These are phyloP conservation scores for Parazoanthus swiftii DNA, from an alignment of 92 coral and sea anemone genomes.

Conservation along the genomic window DNA sequence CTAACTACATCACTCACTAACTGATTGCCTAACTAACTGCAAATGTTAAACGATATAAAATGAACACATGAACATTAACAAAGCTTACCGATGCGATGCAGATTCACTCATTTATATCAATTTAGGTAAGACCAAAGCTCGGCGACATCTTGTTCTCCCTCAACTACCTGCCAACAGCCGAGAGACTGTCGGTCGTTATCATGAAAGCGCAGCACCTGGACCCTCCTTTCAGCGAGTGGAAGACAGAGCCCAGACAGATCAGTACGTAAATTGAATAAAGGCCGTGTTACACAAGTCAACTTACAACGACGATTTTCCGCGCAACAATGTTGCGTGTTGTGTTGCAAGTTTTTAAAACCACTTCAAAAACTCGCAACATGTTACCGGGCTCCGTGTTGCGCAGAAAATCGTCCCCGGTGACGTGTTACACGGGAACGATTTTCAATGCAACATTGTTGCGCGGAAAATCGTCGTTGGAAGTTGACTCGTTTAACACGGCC, in stretches of 20 bases:
- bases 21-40: background rate
- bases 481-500: too few relatives aligned
- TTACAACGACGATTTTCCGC: too few relatives aligned
- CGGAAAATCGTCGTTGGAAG: too few relatives aligned
- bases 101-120: background rate
- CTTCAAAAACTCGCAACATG: too few relatives aligned
- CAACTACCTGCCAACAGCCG: slow-evolving; percentile 97
- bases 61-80: background rate
- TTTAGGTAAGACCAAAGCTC: slow-evolving; percentile 15
- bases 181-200: slow-evolving; percentile 83
- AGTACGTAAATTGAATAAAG: slow-evolving; percentile 60
- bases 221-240: slow-evolving; percentile 73
- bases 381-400: too few relatives aligned
- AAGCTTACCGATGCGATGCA: background rate
- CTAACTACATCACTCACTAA: too few relatives aligned
- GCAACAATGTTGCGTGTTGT: too few relatives aligned
- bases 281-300: too few relatives aligned
- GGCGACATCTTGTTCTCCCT: slow-evolving; percentile 87
- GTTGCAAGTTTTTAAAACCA: too few relatives aligned
- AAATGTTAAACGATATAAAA: background rate
- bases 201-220: slow-evolving; percentile 93
- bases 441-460: too few relatives aligned
- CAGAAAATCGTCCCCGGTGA: too few relatives aligned
- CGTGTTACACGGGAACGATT: too few relatives aligned
- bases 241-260: slow-evolving; percentile 64